These are phyloP conservation scores for Physella acuta DNA, from an alignment of 1,140 invertebrate genomes.

Conservation along the genomic window DNA sequence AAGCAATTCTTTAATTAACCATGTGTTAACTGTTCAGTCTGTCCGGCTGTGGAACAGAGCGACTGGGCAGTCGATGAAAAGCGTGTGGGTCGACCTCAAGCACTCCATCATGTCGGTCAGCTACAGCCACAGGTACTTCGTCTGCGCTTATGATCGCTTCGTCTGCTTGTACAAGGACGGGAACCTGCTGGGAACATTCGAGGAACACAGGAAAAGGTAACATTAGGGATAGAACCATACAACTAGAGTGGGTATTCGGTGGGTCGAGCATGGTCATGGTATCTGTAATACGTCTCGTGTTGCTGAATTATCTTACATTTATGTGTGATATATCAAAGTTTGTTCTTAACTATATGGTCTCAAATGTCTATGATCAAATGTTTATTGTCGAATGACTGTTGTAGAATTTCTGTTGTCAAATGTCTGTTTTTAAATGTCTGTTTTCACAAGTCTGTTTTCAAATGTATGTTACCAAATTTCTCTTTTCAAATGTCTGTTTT, in stretches of 20 bases:
- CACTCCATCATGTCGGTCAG: slow-evolving; percentile 50
- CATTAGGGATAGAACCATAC: neutral
- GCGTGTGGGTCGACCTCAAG: slow-evolving; percentile 43
- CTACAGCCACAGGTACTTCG: slow-evolving; percentile 46
- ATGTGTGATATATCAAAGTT: too few species aligned
- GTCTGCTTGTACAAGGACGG: slow-evolving; percentile 44
- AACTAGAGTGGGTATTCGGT: neutral
- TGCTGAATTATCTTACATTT: too few species aligned
- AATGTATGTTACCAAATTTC: too few species aligned
- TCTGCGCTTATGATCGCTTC: slow-evolving; percentile 42
- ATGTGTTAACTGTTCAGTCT: slow-evolving; percentile 30
- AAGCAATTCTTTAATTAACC: neutral
- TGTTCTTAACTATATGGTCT: too few species aligned
- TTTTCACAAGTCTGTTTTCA: too few species aligned
- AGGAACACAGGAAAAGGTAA: slow-evolving; percentile 47
- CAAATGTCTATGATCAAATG: too few species aligned
- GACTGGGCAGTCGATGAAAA: slow-evolving; percentile 36
- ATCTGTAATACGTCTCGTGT: too few species aligned
- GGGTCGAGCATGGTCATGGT: too few species aligned
- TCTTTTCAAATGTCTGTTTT: too few species aligned
- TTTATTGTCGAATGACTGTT: too few species aligned
- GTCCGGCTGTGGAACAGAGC: slow-evolving; percentile 40
- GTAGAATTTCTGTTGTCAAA: too few species aligned
- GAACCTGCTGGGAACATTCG: slow-evolving; percentile 40
- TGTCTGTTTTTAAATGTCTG: too few species aligned